Conservation (phyloP, 2,797 vertebrate genomes). For the Pteronotus mesoamericanus region DNA sequence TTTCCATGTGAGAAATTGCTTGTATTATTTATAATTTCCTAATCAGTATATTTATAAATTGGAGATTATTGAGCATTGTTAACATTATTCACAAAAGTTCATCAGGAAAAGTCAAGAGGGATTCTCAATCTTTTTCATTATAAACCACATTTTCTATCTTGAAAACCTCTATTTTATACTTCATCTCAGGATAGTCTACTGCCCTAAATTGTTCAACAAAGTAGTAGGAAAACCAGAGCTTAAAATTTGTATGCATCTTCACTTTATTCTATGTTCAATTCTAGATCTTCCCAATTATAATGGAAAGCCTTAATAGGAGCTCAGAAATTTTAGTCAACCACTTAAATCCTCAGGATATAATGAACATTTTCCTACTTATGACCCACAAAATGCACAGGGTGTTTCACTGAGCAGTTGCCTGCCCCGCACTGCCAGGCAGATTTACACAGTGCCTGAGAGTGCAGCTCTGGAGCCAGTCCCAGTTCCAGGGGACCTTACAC, state of each 20-base stretch:
- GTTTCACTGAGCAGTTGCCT: background rate
- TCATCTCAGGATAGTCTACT: background rate
- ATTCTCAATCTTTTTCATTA: background rate
- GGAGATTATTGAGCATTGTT: background rate
- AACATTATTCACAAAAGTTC: background rate
- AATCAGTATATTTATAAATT: background rate
- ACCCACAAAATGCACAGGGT: background rate
- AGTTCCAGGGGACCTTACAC: background rate
- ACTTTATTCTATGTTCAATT: background rate
- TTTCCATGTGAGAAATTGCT: background rate
- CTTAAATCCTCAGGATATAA: background rate
- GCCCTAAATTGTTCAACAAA: conserved; percentile 3
- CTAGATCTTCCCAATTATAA: background rate
- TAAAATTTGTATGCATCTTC: background rate
- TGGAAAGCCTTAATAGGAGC: background rate
- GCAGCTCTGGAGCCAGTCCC: background rate
- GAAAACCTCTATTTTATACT: background rate
- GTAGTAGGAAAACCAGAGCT: background rate
- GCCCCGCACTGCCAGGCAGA: background rate
- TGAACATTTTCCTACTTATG: background rate
- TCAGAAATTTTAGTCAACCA: background rate
- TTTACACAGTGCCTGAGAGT: no score
- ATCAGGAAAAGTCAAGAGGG: background rate
- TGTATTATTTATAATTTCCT: conserved; percentile 14
- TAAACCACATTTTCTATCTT: conserved; percentile 20